Conservation (phyloP, 2,888 invertebrate species). For the Byasa hedistus region DNA sequence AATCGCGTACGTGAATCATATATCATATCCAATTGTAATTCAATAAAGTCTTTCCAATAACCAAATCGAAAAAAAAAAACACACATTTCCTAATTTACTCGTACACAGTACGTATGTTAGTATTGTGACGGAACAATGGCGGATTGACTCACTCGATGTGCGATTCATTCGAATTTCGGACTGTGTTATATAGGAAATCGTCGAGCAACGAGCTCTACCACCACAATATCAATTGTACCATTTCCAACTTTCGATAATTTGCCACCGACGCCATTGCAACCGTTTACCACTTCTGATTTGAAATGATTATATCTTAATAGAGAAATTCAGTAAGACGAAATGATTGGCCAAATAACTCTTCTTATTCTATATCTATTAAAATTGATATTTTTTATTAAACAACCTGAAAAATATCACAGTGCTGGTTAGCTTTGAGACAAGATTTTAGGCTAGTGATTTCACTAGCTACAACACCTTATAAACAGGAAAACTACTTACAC, state of each 20-base stretch:
- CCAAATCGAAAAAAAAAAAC: constrained; percentile 68
- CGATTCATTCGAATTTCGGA: constrained; percentile 72
- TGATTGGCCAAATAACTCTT: neutral
- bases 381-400: no score
- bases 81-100: constrained; percentile 77
- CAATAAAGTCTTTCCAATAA: constrained; percentile 65
- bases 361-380: neutral
- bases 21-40: constrained; percentile 68
- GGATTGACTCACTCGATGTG: constrained; percentile 67
- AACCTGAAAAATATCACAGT: no score
- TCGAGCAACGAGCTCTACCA: no score
- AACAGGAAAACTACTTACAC: no score
- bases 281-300: neutral
- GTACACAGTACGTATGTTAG: constrained; percentile 45
- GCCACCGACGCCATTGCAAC: neutral
- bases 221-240: neutral
- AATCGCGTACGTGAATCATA: constrained; percentile 61
- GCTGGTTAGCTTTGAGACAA: no score
- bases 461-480: no score
- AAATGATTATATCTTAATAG: neutral
- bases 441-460: no score
- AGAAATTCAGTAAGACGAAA: neutral
- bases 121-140: constrained; percentile 70
- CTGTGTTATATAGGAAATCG: constrained; percentile 40
- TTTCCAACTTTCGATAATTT: constrained; percentile 7